Evolutionary conservation across 2,797 vertebrate species (phyloP).

Genomic region (Urosaurus nigricauda): DNA sequence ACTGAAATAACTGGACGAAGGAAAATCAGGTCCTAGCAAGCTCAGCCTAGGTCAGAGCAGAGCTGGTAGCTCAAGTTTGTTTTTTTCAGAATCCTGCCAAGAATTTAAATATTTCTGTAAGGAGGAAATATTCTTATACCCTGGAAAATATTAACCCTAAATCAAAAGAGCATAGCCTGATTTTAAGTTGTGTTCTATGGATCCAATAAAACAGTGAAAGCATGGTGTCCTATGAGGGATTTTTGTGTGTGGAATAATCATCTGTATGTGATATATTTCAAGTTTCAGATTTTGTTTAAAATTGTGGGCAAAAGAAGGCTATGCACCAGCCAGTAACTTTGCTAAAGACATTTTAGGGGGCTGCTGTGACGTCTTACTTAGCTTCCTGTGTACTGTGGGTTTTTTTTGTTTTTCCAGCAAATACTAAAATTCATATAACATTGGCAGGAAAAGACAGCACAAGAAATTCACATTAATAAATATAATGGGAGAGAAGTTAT

Average conservation of each 20-base stretch:
- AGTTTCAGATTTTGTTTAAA: background rate
- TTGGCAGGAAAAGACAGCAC: background rate
- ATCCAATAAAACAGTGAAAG: background rate
- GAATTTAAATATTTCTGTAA: background rate
- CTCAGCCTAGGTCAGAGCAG: background rate
- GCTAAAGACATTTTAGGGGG: background rate
- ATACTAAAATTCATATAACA: background rate
- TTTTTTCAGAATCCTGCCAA: no score
- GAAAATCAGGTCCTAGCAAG: background rate
- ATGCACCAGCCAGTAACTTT: background rate
- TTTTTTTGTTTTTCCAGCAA: background rate
- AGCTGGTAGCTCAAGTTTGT: background rate
- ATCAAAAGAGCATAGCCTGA: background rate
- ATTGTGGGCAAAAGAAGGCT: background rate
- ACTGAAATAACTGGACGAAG: background rate
- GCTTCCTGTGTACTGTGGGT: background rate
- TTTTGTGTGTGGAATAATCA: background rate
- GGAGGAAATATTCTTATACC: background rate
- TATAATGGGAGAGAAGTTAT: background rate
- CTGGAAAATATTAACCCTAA: background rate
- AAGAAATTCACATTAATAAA: background rate
- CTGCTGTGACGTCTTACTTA: background rate
- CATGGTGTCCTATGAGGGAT: background rate
- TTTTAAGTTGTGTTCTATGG: background rate
- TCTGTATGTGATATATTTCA: slow-evolving; percentile 1